These are phyloP conservation scores for Hydractinia symbiolongicarpus DNA, from an alignment of 30 jellyfish, hydroid and myxozoan genomes.

Conservation along the genomic window DNA sequence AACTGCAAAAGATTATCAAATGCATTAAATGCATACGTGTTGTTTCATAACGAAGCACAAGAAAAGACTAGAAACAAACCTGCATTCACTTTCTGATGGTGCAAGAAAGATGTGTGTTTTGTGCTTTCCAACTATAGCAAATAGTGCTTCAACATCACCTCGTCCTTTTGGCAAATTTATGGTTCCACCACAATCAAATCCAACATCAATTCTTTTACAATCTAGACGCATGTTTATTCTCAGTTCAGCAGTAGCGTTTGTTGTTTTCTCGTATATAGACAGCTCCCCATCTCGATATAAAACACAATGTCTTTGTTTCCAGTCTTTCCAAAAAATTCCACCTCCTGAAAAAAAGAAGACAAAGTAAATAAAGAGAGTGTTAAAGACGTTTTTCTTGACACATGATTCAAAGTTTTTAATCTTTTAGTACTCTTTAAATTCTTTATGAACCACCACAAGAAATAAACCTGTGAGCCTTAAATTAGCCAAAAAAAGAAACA, in stretches of 20 bases:
- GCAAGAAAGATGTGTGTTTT: slow-evolving; percentile 70
- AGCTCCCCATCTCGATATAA: slow-evolving; percentile 82
- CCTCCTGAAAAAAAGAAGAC: slow-evolving; percentile 38
- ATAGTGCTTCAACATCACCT: slow-evolving; percentile 70
- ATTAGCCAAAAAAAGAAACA: neutral
- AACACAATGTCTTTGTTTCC: slow-evolving; percentile 71
- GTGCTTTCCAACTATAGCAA: slow-evolving; percentile 46
- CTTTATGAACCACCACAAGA: neutral
- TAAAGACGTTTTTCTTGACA: neutral
- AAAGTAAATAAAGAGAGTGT: neutral
- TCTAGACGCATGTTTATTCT: slow-evolving; percentile 58
- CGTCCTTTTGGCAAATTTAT: slow-evolving; percentile 77
- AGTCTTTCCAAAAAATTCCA: slow-evolving; percentile 62
- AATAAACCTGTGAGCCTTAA: neutral
- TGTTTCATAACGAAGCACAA: no score
- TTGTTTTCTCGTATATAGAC: slow-evolving; percentile 54
- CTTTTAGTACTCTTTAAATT: neutral
- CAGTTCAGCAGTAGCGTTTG: slow-evolving; percentile 72
- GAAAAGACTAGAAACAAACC: slow-evolving; percentile 21
- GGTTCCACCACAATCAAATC: slow-evolving; percentile 80
- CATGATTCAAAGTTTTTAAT: no score
- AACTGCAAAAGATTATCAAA: no score
- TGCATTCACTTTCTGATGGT: slow-evolving; percentile 68
- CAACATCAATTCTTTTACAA: slow-evolving; percentile 45
- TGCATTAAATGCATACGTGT: no score